phyloP scores from a whole-genome alignment of 2,113 vertebrate species.

The Chamaea fasciata region DNA sequence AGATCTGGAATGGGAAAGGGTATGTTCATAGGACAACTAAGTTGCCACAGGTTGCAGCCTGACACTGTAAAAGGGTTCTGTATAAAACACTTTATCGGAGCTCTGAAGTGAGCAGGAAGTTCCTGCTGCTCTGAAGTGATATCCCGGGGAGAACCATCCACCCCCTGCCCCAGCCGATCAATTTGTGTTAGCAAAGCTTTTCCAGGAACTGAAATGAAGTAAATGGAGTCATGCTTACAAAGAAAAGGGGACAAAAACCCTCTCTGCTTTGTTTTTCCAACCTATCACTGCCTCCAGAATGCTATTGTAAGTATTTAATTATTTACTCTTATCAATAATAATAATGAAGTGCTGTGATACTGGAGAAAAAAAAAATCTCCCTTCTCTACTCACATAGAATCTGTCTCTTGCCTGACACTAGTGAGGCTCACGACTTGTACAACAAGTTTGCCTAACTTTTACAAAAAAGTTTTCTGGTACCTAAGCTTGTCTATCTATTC shows the following conservation, averaged over 20 bases:
- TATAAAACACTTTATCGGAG: neutral
- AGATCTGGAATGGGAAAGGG: neutral
- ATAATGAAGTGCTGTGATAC: neutral
- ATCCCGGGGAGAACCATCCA: neutral
- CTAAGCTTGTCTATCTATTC: neutral
- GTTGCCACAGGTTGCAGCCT: neutral
- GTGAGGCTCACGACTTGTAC: neutral
- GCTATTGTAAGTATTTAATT: neutral
- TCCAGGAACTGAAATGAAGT: neutral
- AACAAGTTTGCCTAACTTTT: neutral
- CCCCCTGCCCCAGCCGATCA: neutral
- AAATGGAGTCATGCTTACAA: neutral
- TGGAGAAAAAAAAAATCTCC: neutral
- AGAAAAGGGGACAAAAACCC: neutral
- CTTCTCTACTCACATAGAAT: neutral
- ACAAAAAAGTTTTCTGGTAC: neutral
- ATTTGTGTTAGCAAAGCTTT: neutral
- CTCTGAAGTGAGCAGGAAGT: neutral
- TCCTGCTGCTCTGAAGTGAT: neutral
- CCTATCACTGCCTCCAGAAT: neutral
- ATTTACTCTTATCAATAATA: conserved; percentile 1
- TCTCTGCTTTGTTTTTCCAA: neutral
- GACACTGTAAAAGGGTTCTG: neutral
- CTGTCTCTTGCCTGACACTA: neutral
- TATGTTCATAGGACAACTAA: neutral